phyloP scores from a whole-genome alignment of 2,113 vertebrate genomes.

The Phalacrocorax brasilianus region DNA sequence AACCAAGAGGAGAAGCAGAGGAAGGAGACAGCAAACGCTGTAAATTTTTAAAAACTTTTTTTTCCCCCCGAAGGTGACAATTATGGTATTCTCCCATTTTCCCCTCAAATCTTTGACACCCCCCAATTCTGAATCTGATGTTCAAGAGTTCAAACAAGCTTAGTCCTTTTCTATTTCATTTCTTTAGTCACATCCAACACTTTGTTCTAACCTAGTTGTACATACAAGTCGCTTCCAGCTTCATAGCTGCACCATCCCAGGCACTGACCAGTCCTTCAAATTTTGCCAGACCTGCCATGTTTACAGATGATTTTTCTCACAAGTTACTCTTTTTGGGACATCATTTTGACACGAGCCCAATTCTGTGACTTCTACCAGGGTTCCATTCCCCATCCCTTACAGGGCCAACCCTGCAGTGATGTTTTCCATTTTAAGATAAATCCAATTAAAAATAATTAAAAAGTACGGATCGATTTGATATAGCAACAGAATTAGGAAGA shows the following conservation, averaged over 20 bases:
- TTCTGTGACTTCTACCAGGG: background rate
- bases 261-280: background rate
- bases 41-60: too few relatives aligned
- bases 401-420: background rate
- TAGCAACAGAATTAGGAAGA: background rate
- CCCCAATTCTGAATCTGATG: background rate
- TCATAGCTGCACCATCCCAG: background rate
- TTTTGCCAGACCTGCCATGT: background rate
- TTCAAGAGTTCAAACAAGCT: background rate
- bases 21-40: background rate
- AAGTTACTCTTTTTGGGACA: background rate
- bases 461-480: background rate
- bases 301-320: background rate
- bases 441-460: background rate
- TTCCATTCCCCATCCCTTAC: background rate
- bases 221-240: background rate
- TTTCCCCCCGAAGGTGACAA: too few relatives aligned
- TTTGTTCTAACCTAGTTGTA: background rate
- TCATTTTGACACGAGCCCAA: background rate
- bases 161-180: background rate
- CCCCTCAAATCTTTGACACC: background rate
- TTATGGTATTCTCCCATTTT: background rate
- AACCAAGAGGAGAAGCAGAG: background rate
- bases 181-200: background rate
- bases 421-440: background rate